phyloP scores from a whole-genome alignment of 2,113 vertebrate species.

The Atherinomorus stipes region DNA sequence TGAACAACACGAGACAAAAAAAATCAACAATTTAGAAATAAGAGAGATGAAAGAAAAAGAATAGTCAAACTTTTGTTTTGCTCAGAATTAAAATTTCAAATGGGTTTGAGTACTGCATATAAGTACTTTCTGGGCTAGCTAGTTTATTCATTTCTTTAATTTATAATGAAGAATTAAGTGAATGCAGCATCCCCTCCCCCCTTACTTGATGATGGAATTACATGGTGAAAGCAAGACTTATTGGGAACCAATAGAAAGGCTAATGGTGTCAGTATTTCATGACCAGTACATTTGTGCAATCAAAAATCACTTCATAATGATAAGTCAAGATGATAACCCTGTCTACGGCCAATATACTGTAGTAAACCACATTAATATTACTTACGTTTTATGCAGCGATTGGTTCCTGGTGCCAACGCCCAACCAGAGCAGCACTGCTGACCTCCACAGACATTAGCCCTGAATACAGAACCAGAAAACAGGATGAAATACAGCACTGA shows the following conservation, averaged over 20 bases:
- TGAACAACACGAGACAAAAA: background rate
- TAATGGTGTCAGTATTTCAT: background rate
- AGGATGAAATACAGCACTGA: conserved; percentile 16
- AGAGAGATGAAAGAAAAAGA: background rate
- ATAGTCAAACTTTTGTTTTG: background rate
- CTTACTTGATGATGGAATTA: background rate
- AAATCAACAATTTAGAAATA: background rate
- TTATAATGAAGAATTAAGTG: background rate
- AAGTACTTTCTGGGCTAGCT: background rate
- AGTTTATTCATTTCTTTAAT: background rate
- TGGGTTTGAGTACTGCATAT: background rate
- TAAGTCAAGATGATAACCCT: background rate
- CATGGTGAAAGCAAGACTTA: background rate
- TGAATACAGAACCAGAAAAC: conserved; percentile 68
- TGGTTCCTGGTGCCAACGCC: conserved; percentile 90
- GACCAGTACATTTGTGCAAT: background rate
- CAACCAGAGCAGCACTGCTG: conserved; percentile 95
- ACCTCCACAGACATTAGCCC: conserved; percentile 94
- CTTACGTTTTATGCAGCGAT: conserved; percentile 96
- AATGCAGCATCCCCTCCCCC: background rate
- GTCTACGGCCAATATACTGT: background rate
- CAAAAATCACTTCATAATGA: background rate
- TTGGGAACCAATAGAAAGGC: background rate
- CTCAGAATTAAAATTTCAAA: background rate
- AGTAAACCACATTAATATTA: conserved; percentile 36